These are phyloP conservation scores for Lycodopsis pacificus DNA, from an alignment of 2,797 vertebrate species.

Conservation along the genomic window DNA sequence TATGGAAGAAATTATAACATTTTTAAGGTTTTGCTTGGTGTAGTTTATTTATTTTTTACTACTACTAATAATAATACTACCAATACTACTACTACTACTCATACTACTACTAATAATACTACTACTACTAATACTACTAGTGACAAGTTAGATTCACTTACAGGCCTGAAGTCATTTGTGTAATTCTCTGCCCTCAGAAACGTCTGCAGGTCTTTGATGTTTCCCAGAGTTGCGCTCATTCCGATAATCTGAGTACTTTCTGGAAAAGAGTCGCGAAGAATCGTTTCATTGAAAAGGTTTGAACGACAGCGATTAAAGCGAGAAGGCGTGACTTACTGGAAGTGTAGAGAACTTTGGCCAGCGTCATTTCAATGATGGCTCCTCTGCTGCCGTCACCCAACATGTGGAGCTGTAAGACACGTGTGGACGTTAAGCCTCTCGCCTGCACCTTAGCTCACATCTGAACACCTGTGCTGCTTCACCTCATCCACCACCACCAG, in stretches of 20 bases:
- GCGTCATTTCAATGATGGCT: slow-evolving; percentile 91
- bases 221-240: slow-evolving; percentile 97
- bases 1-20: too few relatives aligned
- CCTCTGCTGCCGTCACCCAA: slow-evolving; percentile 94
- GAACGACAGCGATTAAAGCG: background rate
- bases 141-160: slow-evolving; percentile 70
- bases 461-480: background rate
- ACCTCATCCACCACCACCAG: slow-evolving; percentile 98
- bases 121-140: too few relatives aligned
- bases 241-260: slow-evolving; percentile 93
- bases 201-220: slow-evolving; percentile 90
- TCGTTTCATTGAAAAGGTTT: background rate
- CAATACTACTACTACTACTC: too few relatives aligned
- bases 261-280: slow-evolving; percentile 56
- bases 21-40: too few relatives aligned
- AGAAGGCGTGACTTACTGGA: slow-evolving; percentile 85
- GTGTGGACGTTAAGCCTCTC: background rate
- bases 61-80: too few relatives aligned
- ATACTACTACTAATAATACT: too few relatives aligned
- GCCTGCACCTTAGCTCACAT: background rate
- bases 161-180: slow-evolving; percentile 91
- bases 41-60: background rate
- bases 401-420: slow-evolving; percentile 91
- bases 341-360: slow-evolving; percentile 90
- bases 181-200: slow-evolving; percentile 95